Conservation (phyloP, 2,113 vertebrate genomes). For the Coturnix japonica region DNA sequence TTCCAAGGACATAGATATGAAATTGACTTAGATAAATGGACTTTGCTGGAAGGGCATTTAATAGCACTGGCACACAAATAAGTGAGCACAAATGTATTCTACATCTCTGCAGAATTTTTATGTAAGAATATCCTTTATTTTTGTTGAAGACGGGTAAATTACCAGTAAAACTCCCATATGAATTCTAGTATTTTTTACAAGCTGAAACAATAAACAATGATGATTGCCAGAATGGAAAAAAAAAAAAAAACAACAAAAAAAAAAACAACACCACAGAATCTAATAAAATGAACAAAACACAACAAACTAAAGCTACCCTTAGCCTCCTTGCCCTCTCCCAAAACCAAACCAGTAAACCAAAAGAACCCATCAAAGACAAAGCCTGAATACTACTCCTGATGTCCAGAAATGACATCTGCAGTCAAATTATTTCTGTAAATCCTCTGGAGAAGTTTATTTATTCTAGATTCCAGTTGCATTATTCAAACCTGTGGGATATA, state of each 20-base stretch:
- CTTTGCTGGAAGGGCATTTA: not conserved
- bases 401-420: not conserved
- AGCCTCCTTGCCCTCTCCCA: not conserved
- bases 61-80: not conserved
- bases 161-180: not conserved
- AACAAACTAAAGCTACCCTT: too few relatives aligned
- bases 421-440: not conserved
- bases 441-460: not conserved
- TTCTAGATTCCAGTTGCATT: not conserved
- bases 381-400: not conserved
- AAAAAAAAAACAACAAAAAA: too few relatives aligned
- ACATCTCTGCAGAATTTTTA: not conserved
- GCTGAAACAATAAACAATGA: not conserved
- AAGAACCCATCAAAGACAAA: not conserved
- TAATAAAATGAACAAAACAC: not conserved
- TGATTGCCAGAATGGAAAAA: not conserved
- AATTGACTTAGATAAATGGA: not conserved
- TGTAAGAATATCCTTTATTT: not conserved
- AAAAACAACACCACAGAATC: too few relatives aligned
- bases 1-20: not conserved
- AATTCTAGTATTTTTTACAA: not conserved
- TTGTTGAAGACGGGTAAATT: not conserved
- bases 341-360: not conserved
- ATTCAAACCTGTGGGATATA: not conserved
- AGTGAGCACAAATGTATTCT: not conserved